These are phyloP conservation scores for Lasioglossum morio DNA, from an alignment of 2,888 invertebrate species.

Conservation along the genomic window DNA sequence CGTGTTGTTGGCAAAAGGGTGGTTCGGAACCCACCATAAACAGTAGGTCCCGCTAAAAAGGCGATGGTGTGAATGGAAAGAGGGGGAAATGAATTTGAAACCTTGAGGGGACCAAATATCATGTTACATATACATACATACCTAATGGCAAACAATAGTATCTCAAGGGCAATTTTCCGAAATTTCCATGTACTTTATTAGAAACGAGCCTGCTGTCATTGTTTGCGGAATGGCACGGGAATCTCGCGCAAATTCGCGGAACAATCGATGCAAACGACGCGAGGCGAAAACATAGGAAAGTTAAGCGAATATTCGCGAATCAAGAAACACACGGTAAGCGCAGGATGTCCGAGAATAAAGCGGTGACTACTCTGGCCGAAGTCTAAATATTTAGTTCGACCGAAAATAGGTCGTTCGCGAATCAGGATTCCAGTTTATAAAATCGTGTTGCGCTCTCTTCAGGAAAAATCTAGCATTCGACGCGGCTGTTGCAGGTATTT, in stretches of 20 bases:
- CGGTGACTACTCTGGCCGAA: slow-evolving; percentile 26
- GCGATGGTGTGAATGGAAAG: no score
- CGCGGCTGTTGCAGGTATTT: neutral
- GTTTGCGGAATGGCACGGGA: neutral
- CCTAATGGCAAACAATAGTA: no score
- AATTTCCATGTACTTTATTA: neutral
- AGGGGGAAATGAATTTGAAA: no score
- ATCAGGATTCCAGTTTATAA: slow-evolving; percentile 30
- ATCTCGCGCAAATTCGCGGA: neutral
- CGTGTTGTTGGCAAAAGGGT: no score
- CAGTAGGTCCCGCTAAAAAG: no score
- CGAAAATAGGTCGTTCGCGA: slow-evolving; percentile 36
- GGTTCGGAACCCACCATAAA: no score
- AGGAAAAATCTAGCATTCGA: neutral
- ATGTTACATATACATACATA: no score
- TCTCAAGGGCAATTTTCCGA: neutral
- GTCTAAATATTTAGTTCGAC: slow-evolving; percentile 35
- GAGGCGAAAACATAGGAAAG: slow-evolving; percentile 6
- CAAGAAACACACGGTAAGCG: slow-evolving; percentile 9
- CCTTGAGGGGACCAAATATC: no score
- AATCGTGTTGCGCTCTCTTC: slow-evolving; percentile 10
- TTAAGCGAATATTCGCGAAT: slow-evolving; percentile 19
- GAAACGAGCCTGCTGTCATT: neutral
- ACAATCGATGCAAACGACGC: slow-evolving; percentile 9
- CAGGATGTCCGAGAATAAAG: slow-evolving; percentile 50